Base-by-base conservation (phyloP, 2,797 vertebrate genomes). In the Steatocranus sp. region DNA sequence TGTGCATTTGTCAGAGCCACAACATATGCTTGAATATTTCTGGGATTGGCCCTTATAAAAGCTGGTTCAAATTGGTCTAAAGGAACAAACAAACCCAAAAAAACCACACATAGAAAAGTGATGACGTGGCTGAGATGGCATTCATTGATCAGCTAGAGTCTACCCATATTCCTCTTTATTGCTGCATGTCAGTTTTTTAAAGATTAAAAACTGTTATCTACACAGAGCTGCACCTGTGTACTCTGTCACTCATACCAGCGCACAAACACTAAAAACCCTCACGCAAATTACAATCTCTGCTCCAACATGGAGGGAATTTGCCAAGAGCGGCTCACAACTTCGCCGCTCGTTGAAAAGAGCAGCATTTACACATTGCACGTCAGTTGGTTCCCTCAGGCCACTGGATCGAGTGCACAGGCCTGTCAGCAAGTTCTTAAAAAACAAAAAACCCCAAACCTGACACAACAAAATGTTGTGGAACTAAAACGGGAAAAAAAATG, bases 251-350 rank as follows among this genome's bases (percentile, higher is more conserved):
- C 77, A 38, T 38, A 17, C 38, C 83, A 17, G 73, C n/a, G 1
- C 48, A 32, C 78, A 74, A 74, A 79, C 75, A 27, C 77, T 75
- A 27, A 84, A 8, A 25, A 48, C 36, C 76, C 80, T 54, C 73
- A 20, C 36, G 73, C 73, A 75, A 85, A 87, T 88, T 76, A 11
- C 34, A 54, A 90, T 90, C 89, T 86, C 46, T 58, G 83, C 80
- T 79, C 85, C 36, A 46, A 20, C 80, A 70, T 27, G 34, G 80
- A 43, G 85, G 50, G 79, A 41, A 82, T 83, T 74, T 80, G 88
- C 84, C 86, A 74, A 53, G 11, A 88, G 84, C 82, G 3, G 25
- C 76, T 85, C 82, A n/a, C 78, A 84, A 54, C 53, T 61, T 74
- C 54, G 18, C 34, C 1, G 2, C 53, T 18, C 6, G 3, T 38